A percentile compares a stretch with the other conserved stretches of the same genome.
phyloP scores from a whole-genome alignment of 1,140 invertebrate species.

The Oncopeltus fasciatus region DNA sequence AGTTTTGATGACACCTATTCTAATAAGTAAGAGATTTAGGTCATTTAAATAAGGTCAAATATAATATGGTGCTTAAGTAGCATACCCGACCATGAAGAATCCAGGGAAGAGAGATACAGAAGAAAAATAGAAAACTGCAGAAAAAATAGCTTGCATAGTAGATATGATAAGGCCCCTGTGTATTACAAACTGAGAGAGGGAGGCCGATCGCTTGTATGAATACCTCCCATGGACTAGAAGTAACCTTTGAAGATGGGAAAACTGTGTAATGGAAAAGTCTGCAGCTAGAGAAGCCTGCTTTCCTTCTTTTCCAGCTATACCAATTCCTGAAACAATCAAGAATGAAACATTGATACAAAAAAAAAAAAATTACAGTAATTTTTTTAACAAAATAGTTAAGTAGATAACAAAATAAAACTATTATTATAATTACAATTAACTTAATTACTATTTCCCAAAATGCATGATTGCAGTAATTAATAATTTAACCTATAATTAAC shows the following conservation, averaged over 20 bases:
- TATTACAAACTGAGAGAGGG: conserved; percentile 95
- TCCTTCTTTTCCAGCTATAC: conserved; percentile 88
- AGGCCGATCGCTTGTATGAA: conserved; percentile 89
- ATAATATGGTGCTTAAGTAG: conserved; percentile 17
- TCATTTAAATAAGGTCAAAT: not conserved
- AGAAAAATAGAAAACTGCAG: conserved; percentile 95
- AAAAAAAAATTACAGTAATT: not conserved
- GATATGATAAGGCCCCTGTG: conserved; percentile 96
- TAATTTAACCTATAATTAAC: too few relatives aligned
- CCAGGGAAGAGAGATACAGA: conserved; percentile 96
- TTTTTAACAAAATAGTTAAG: not conserved
- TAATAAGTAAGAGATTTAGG: too few relatives aligned
- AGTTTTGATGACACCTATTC: too few relatives aligned
- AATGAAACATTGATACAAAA: not conserved
- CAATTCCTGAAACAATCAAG: conserved; percentile 52
- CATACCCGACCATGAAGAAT: conserved; percentile 90
- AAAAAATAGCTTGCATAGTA: conserved; percentile 98
- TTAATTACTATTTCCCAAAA: too few relatives aligned
- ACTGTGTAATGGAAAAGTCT: conserved; percentile 95
- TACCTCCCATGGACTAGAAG: conserved; percentile 83
- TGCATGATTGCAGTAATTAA: too few relatives aligned
- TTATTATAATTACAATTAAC: too few relatives aligned
- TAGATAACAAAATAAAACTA: not conserved
- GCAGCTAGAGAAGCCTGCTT: conserved; percentile 93
- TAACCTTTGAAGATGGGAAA: conserved; percentile 71